Conservation (phyloP, 1,140 invertebrate species). For the Teleopsis dalmanni region DNA sequence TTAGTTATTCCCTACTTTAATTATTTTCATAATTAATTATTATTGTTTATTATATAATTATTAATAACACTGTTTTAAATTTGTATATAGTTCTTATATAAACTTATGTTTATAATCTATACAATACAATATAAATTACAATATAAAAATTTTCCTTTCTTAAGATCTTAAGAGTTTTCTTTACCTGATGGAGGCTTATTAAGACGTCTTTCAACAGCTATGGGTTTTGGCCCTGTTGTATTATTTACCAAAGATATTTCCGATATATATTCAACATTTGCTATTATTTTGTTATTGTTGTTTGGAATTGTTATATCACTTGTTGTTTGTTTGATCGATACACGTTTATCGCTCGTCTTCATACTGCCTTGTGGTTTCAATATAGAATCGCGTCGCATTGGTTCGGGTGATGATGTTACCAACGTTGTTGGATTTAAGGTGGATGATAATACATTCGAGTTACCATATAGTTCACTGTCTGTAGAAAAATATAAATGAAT, state of each 20-base stretch:
- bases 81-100: too few species aligned
- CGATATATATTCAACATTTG: constrained; percentile 37
- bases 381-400: constrained; percentile 37
- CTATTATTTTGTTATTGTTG: constrained; percentile 17
- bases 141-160: too few species aligned
- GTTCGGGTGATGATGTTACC: constrained; percentile 18
- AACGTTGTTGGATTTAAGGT: neutral
- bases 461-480: neutral
- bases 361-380: constrained; percentile 39
- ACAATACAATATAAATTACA: too few species aligned
- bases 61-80: too few species aligned
- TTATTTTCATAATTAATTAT: too few species aligned
- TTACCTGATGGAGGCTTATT: constrained; percentile 8
- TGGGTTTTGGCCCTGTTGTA: too few species aligned
- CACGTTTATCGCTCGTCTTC: constrained; percentile 36
- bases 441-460: neutral
- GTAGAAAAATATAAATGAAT: too few species aligned
- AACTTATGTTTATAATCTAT: too few species aligned
- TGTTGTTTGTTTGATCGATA: constrained; percentile 34
- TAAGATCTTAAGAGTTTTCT: too few species aligned
- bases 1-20: too few species aligned
- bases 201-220: too few species aligned
- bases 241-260: constrained; percentile 22
- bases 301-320: constrained; percentile 15
- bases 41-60: too few species aligned